Conservation (phyloP, 2,113 vertebrate genomes). For the Pedionomus torquatus region DNA sequence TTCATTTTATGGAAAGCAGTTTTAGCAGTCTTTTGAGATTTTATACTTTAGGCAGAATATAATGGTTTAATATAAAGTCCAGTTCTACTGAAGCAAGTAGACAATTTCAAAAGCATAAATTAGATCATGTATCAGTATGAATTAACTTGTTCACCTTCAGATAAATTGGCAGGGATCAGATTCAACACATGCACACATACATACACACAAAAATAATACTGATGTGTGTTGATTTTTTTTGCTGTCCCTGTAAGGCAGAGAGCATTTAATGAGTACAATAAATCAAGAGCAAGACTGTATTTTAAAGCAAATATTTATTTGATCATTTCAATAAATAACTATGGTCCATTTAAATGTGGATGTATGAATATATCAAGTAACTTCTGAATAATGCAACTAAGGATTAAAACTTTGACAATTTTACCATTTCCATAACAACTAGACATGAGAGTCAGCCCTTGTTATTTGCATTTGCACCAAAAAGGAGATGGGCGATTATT, state of each 20-base stretch:
- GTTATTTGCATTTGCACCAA: neutral
- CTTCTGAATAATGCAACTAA: neutral
- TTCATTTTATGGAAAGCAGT: neutral
- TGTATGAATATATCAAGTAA: neutral
- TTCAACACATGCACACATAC: neutral
- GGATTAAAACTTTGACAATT: neutral
- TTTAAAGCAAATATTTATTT: conserved; percentile 32
- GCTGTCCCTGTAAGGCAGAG: neutral
- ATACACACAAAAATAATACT: neutral
- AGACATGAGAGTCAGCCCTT: neutral
- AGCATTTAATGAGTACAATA: neutral
- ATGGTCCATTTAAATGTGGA: neutral
- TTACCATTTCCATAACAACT: neutral
- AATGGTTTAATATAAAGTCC: neutral
- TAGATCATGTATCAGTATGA: neutral
- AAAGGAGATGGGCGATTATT: neutral
- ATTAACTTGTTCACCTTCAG: neutral
- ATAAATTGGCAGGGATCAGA: neutral
- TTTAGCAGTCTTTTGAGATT: neutral
- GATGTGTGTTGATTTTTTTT: neutral
- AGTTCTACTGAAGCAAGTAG: neutral
- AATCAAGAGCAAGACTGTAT: neutral
- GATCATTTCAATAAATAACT: neutral
- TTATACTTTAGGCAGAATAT: neutral
- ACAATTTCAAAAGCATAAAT: neutral